A percentile compares a stretch with the other conserved stretches of the same genome.
Conservation (phyloP, 2,113 vertebrate species). For the Pedetes capensis region DNA sequence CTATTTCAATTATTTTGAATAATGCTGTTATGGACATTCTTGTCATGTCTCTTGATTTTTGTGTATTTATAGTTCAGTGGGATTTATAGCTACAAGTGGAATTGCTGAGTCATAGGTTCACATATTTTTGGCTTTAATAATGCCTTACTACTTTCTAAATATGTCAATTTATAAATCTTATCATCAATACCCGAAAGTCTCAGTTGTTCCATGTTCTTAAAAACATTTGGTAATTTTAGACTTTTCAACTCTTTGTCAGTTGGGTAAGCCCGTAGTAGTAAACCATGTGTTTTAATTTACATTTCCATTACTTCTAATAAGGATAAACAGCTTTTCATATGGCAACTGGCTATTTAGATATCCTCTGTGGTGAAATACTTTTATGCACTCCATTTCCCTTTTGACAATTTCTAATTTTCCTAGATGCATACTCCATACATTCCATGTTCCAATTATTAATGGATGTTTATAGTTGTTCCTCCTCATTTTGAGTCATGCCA, state of each 20-base stretch:
- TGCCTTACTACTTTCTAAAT: not conserved
- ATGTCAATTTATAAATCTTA: not conserved
- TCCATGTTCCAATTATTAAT: no score
- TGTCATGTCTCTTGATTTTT: not conserved
- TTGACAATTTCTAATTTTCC: no score
- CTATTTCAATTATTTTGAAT: not conserved
- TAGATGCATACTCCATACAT: no score
- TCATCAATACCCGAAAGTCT: not conserved
- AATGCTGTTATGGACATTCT: not conserved
- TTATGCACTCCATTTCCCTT: no score
- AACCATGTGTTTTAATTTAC: not conserved
- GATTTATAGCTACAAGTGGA: not conserved
- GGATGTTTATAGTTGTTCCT: no score
- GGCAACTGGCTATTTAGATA: not conserved
- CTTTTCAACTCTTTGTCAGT: not conserved
- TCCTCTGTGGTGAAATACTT: not conserved
- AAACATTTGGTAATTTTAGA: not conserved
- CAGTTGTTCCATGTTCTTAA: not conserved
- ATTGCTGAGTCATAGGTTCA: not conserved
- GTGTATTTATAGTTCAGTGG: not conserved
- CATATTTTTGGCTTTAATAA: not conserved
- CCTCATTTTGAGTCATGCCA: no score
- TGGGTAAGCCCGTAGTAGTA: not conserved
- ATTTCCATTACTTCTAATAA: conserved; percentile 6
- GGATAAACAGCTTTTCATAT: not conserved